These are phyloP conservation scores for Diachrysia chrysitis DNA, from an alignment of 2,888 invertebrate species.

Conservation along the genomic window DNA sequence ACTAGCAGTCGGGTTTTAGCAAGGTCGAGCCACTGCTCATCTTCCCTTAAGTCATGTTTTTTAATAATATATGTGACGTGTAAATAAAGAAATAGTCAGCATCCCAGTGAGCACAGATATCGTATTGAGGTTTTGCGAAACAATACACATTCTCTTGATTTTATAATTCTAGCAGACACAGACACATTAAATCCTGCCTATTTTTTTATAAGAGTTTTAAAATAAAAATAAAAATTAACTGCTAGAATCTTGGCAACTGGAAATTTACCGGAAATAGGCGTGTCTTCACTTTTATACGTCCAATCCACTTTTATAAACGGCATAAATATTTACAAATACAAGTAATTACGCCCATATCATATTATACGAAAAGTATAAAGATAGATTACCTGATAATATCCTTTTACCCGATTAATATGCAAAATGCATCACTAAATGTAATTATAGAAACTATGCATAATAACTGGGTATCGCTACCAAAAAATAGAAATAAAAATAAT, in stretches of 20 bases:
- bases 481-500: conserved; percentile 60
- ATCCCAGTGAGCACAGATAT: too few relatives aligned
- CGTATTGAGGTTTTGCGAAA: too few relatives aligned
- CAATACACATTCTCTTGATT: too few relatives aligned
- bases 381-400: conserved; percentile 50
- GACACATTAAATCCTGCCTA: too few relatives aligned
- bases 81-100: too few relatives aligned
- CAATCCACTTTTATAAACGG: conserved; percentile 18
- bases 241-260: not conserved
- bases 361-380: conserved; percentile 20
- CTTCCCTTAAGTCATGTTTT: too few relatives aligned
- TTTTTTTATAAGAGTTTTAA: too few relatives aligned
- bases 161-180: too few relatives aligned
- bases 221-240: too few relatives aligned
- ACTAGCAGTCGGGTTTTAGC: too few relatives aligned
- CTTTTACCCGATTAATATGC: conserved; percentile 47
- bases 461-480: conserved; percentile 65
- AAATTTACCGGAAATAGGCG: not conserved
- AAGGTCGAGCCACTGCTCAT: too few relatives aligned
- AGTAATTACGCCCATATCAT: conserved; percentile 10
- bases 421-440: conserved; percentile 57
- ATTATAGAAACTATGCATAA: conserved; percentile 71
- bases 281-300: not conserved
- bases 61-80: too few relatives aligned
- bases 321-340: conserved; percentile 41